Conservation (phyloP, 2,888 invertebrate genomes). For the Spialia ferax region DNA sequence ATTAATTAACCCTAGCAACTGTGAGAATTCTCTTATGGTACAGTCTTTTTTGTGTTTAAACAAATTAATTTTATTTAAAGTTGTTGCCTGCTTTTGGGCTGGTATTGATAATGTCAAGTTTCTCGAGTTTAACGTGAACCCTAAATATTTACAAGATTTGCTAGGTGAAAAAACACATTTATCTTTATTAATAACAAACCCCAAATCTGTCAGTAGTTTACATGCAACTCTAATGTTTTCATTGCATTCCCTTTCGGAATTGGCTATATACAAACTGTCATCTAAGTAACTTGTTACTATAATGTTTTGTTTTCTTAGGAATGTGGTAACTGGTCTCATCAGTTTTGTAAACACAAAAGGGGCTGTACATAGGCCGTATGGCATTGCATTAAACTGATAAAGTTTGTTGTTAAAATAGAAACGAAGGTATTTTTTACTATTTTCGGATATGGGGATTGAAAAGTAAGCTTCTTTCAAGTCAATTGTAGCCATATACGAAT, state of each 20-base stretch:
- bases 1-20: background rate
- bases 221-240: background rate
- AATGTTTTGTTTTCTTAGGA: too few species aligned
- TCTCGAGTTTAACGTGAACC: background rate
- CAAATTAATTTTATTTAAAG: background rate
- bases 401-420: background rate
- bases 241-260: background rate
- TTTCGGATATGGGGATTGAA: background rate
- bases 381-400: background rate
- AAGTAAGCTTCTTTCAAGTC: background rate
- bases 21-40: background rate
- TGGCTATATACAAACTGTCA: background rate
- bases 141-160: background rate
- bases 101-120: conserved; percentile 1
- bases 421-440: background rate
- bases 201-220: background rate
- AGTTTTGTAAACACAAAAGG: background rate
- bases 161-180: background rate
- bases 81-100: background rate
- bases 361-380: background rate
- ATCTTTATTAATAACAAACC: background rate
- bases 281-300: conserved; percentile 1
- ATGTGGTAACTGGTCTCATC: background rate
- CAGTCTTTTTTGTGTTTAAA: background rate
- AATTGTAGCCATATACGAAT: background rate